phyloP scores from a whole-genome alignment of 2,113 vertebrate genomes.

The Notarius lentiginosus region DNA sequence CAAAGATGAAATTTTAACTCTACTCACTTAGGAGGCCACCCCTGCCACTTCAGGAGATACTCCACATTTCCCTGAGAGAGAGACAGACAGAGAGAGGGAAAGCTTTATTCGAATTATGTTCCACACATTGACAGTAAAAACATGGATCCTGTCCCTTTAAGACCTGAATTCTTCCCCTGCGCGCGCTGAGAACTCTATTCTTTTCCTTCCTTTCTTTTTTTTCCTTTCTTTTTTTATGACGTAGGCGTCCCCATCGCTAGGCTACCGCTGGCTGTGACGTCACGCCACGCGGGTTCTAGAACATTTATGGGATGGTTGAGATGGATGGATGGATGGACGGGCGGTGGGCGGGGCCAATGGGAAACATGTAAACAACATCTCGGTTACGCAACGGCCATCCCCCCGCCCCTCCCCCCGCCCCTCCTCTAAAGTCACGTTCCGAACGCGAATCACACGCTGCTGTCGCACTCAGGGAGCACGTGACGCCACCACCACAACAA shows the following conservation, averaged over 20 bases:
- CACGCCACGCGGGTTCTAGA: slow-evolving; percentile 64
- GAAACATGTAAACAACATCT: slow-evolving; percentile 70
- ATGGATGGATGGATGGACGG: slow-evolving; percentile 5
- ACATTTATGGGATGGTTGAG: slow-evolving; percentile 50
- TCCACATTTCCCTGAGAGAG: background rate
- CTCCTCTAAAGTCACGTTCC: too few relatives aligned
- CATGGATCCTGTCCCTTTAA: slow-evolving; percentile 54
- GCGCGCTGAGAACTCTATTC: slow-evolving; percentile 43
- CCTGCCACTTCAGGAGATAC: too few relatives aligned
- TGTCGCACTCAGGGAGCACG: too few relatives aligned
- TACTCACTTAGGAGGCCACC: too few relatives aligned
- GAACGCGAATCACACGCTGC: too few relatives aligned
- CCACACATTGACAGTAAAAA: slow-evolving; percentile 13
- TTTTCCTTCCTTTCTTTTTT: background rate
- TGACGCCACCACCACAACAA: too few relatives aligned
- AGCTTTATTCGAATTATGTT: background rate
- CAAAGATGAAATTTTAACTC: slow-evolving; percentile 22
- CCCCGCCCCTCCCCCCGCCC: too few relatives aligned
- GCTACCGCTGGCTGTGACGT: slow-evolving; percentile 57
- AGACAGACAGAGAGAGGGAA: background rate
- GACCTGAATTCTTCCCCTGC: slow-evolving; percentile 17
- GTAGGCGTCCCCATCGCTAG: slow-evolving; percentile 60
- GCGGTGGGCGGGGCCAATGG: slow-evolving; percentile 67
- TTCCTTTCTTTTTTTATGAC: slow-evolving; percentile 47
- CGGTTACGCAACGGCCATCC: slow-evolving; percentile 1